Conservation (phyloP, 2,797 vertebrate species). For the Oryzias sinensis region DNA sequence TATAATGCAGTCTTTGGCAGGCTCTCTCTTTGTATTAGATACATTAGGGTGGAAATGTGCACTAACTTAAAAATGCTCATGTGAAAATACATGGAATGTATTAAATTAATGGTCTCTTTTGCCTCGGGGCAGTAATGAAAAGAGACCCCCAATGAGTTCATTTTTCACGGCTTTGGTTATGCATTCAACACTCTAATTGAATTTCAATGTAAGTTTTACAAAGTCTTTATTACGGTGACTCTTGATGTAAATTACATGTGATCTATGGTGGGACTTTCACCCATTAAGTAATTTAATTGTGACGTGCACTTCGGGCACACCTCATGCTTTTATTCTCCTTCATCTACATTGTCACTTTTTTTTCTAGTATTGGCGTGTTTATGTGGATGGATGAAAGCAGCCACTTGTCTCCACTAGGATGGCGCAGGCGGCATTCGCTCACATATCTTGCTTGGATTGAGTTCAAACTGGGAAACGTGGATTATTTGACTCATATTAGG, state of each 20-base stretch:
- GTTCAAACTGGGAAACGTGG: conserved; percentile 54
- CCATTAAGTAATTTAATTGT: conserved; percentile 82
- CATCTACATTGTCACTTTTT: conserved; percentile 68
- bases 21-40: conserved; percentile 76
- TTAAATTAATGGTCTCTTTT: conserved; percentile 85
- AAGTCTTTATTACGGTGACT: conserved; percentile 82
- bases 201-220: conserved; percentile 85
- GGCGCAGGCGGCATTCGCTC: not conserved
- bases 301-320: conserved; percentile 76
- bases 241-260: conserved; percentile 84
- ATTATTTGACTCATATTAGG: conserved; percentile 51
- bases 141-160: conserved; percentile 80
- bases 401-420: conserved; percentile 41
- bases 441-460: conserved; percentile 33
- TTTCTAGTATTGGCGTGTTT: conserved; percentile 64
- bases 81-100: conserved; percentile 82
- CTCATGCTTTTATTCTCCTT: conserved; percentile 73
- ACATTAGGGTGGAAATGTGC: conserved; percentile 79
- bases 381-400: conserved; percentile 50
- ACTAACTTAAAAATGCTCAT: conserved; percentile 79
- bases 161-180: conserved; percentile 85
- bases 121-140: conserved; percentile 80
- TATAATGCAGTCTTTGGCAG: conserved; percentile 78
- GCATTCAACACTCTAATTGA: conserved; percentile 84
- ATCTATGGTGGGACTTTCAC: conserved; percentile 75